These are phyloP conservation scores for Proteles cristata DNA, from an alignment of 2,113 vertebrate genomes.

Conservation along the genomic window DNA sequence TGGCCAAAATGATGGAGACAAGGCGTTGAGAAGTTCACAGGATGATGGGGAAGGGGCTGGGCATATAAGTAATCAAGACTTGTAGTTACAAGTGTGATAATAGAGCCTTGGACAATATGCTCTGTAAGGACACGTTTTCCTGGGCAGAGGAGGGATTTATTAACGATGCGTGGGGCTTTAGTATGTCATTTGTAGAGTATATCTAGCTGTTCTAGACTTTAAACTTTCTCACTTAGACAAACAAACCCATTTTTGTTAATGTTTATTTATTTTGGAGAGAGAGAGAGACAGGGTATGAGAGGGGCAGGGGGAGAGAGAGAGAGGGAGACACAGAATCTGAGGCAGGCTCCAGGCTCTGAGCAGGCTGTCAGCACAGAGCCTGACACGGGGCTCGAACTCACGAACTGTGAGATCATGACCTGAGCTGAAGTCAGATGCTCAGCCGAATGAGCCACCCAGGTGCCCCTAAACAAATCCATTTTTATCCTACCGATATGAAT, in stretches of 20 bases:
- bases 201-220: background rate
- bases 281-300: too few relatives aligned
- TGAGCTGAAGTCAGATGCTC: too few relatives aligned
- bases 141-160: background rate
- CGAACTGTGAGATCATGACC: too few relatives aligned
- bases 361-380: too few relatives aligned
- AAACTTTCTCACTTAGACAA: background rate
- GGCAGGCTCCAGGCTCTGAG: too few relatives aligned
- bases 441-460: too few relatives aligned
- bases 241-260: too few relatives aligned
- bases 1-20: background rate
- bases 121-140: background rate
- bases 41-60: background rate
- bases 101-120: background rate
- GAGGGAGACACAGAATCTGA: too few relatives aligned
- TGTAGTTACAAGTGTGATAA: background rate
- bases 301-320: too few relatives aligned
- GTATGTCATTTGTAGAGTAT: background rate
- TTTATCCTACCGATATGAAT: background rate
- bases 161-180: background rate
- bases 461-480: too few relatives aligned
- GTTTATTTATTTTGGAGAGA: too few relatives aligned
- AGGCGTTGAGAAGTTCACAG: background rate
- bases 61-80: background rate
- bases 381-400: too few relatives aligned